Conservation (phyloP, 2,888 invertebrate species). For the Apeira syringaria region DNA sequence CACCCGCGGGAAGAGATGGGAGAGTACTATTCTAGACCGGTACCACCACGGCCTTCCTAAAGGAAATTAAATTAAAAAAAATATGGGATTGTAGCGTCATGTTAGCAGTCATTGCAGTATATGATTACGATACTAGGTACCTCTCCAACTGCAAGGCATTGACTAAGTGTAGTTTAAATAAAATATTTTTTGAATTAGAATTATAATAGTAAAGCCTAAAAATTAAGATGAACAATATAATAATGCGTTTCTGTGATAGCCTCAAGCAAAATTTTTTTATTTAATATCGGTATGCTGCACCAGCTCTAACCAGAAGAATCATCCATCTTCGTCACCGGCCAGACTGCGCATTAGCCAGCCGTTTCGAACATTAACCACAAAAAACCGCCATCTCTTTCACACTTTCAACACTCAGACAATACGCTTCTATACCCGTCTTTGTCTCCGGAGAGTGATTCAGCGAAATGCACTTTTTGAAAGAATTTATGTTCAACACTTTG, state of each 20-base stretch:
- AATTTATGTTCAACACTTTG: conserved; percentile 41
- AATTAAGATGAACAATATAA: no score
- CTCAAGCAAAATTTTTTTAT: conserved; percentile 35
- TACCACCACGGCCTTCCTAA: no score
- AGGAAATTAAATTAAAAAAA: no score
- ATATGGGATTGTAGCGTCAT: no score
- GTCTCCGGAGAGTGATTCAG: conserved; percentile 69
- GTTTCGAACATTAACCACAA: conserved; percentile 40
- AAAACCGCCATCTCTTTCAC: conserved; percentile 49
- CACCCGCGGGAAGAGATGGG: no score
- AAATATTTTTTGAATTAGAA: no score
- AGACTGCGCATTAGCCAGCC: conserved; percentile 69
- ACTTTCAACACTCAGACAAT: conserved; percentile 37
- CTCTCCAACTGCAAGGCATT: no score
- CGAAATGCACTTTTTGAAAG: conserved; percentile 49
- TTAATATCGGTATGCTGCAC: conserved; percentile 49
- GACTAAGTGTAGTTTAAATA: no score
- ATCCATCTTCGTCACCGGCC: conserved; percentile 79
- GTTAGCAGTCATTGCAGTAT: no score
- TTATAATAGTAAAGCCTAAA: no score
- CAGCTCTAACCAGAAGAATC: conserved; percentile 63
- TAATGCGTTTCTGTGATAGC: not conserved
- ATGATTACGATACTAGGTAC: no score
- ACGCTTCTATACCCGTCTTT: conserved; percentile 51
- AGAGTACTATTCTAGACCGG: no score